These are phyloP conservation scores for Nylanderia fulva DNA, from an alignment of 1,140 invertebrate species.

Conservation along the genomic window DNA sequence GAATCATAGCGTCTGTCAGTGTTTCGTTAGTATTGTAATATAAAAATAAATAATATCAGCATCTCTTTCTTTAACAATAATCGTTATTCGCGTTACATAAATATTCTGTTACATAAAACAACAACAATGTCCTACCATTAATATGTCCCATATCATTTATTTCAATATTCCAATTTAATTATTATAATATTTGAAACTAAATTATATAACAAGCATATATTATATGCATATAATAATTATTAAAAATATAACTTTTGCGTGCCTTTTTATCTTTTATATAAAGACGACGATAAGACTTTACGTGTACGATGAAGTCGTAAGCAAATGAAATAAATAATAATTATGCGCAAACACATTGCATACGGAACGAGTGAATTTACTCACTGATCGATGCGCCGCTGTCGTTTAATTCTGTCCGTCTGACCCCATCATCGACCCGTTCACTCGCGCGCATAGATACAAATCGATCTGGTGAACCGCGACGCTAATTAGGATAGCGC, in stretches of 20 bases:
- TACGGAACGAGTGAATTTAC: background rate
- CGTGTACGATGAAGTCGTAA: too few relatives aligned
- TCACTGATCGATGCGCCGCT: background rate
- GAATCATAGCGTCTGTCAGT: too few relatives aligned
- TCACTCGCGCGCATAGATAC: background rate
- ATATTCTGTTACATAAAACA: conserved; percentile 6
- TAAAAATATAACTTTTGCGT: too few relatives aligned
- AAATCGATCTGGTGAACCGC: background rate
- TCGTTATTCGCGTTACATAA: background rate
- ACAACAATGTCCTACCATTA: background rate
- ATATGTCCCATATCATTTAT: too few relatives aligned
- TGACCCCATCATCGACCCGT: background rate
- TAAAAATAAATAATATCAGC: conserved; percentile 15
- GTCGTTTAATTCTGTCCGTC: background rate
- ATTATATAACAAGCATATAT: too few relatives aligned
- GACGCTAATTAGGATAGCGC: background rate
- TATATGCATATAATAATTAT: too few relatives aligned
- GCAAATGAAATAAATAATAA: background rate
- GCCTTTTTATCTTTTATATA: too few relatives aligned
- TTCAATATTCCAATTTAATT: background rate
- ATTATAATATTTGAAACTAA: background rate
- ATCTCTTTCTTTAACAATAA: background rate
- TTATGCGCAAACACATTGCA: background rate
- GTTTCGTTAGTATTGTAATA: background rate
- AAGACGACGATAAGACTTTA: too few relatives aligned